Conservation (phyloP, 2,888 invertebrate species). For the Drosophila neonasuta region DNA sequence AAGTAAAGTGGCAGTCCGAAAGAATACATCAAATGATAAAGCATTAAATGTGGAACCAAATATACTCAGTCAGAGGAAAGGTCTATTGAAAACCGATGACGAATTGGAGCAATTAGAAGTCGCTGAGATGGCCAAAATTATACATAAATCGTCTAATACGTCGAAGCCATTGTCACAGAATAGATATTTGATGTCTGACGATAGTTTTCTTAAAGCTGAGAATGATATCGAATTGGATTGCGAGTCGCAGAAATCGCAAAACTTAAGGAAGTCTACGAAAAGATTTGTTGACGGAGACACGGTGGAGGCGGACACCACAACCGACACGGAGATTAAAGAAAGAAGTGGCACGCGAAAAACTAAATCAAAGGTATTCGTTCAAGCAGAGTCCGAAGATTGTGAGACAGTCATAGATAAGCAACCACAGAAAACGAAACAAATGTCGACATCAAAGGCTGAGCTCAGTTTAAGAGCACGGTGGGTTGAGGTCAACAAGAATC, state of each 20-base stretch:
- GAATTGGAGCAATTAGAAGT: slow-evolving; percentile 2
- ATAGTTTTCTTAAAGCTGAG: slow-evolving; percentile 1
- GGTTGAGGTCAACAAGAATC: slow-evolving; percentile 54
- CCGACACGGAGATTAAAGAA: slow-evolving; percentile 21
- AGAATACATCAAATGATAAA: background rate
- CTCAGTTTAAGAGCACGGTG: slow-evolving; percentile 55
- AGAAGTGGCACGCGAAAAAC: background rate
- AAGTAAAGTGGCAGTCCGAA: background rate
- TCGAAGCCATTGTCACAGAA: background rate
- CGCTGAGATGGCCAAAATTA: slow-evolving; percentile 2
- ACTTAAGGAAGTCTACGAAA: slow-evolving; percentile 6
- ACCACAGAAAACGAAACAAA: background rate
- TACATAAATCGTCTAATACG: background rate
- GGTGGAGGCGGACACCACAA: background rate
- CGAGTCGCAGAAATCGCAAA: background rate
- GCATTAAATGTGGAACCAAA: background rate
- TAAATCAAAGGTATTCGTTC: slow-evolving; percentile 4
- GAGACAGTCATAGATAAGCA: slow-evolving; percentile 1
- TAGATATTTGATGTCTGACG: slow-evolving; percentile 3
- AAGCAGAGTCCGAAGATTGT: slow-evolving; percentile 1
- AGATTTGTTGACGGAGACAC: background rate
- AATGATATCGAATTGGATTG: background rate
- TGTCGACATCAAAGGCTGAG: slow-evolving; percentile 18
- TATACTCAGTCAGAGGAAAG: slow-evolving; percentile 9
- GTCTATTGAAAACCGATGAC: background rate